Evolutionary conservation across 2,888 invertebrate genomes (phyloP), one percentile per base, ranked within the genome.

Genomic region (Tricholauxania praeusta): DNA sequence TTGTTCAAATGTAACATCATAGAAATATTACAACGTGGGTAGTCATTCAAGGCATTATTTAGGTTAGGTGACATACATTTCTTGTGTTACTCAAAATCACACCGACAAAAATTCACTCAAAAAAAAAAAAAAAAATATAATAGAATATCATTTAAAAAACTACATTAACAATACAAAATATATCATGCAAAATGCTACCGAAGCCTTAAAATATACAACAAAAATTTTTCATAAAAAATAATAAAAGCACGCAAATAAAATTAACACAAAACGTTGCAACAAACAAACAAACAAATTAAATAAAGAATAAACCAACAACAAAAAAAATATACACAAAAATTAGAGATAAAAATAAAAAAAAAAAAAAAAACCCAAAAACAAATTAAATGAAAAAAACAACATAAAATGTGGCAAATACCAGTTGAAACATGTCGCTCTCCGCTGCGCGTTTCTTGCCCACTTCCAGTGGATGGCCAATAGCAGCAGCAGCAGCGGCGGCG

Each of bases 361-460:
- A 73, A 72, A 72, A 72, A 72, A 76, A 72, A 70, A 72, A 57
- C 57, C 55, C 66, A 64, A 70, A 52, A 62, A 59, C 59, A 72
- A 80, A 76, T 75, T 64, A 78, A 81, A 79, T 77, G 75, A 82
- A 83, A 76, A 72, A 75, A 76, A 78, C 28, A 78, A 75, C 74
- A 75, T 77, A 79, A 76, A 89, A 77, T 70, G 62, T 63, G 77
- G 77, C 81, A 80, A 79, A 94, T 96, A 97, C 96, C 96, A 97
- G 96, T 94, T 86, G 87, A 84, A 96, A 92, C 91, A 94, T 91
- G 91, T 94, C 94, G 90, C 93, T 93, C 90, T 93, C 93, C 89
- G 91, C 91, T 91, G 96, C 93, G 91, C 96, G 95, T 93, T 96
- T 96, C 94, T 96, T 96, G 93, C 95, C 95, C 90, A 93, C 91